Percentiles rank a stretch among this genome's conserved stretches.
phyloP scores from a whole-genome alignment of 2,797 vertebrate genomes.

The Acrossocheilus fasciatus region DNA sequence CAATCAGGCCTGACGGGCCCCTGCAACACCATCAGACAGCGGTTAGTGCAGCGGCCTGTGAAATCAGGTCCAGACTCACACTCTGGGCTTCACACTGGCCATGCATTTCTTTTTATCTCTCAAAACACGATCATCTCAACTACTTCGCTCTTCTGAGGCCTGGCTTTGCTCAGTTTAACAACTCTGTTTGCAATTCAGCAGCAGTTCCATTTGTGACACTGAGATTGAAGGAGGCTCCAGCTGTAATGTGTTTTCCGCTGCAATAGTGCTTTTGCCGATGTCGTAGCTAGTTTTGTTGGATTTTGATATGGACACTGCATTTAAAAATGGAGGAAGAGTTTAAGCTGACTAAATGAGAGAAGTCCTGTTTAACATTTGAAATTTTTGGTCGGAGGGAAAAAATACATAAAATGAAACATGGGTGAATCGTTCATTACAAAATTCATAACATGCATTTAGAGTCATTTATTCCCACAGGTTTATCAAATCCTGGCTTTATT shows the following conservation, averaged over 20 bases:
- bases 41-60: constrained; percentile 34
- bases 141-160: constrained; percentile 1
- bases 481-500: background rate
- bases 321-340: background rate
- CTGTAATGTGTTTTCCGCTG: background rate
- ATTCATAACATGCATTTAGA: background rate
- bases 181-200: background rate
- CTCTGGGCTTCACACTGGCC: background rate
- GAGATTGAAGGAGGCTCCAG: constrained; percentile 18
- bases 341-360: background rate
- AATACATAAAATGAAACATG: background rate
- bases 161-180: constrained; percentile 18
- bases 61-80: constrained; percentile 33
- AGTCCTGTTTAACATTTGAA: background rate
- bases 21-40: constrained; percentile 29
- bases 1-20: constrained; percentile 43
- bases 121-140: background rate
- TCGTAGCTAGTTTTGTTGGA: background rate
- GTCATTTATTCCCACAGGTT: background rate
- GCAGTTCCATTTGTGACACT: background rate
- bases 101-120: constrained; percentile 13
- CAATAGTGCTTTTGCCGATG: background rate
- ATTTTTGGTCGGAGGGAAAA: background rate
- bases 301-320: background rate
- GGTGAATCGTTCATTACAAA: background rate